phyloP scores from a whole-genome alignment of 2,113 vertebrate genomes.

The Lepisosteus oculatus region DNA sequence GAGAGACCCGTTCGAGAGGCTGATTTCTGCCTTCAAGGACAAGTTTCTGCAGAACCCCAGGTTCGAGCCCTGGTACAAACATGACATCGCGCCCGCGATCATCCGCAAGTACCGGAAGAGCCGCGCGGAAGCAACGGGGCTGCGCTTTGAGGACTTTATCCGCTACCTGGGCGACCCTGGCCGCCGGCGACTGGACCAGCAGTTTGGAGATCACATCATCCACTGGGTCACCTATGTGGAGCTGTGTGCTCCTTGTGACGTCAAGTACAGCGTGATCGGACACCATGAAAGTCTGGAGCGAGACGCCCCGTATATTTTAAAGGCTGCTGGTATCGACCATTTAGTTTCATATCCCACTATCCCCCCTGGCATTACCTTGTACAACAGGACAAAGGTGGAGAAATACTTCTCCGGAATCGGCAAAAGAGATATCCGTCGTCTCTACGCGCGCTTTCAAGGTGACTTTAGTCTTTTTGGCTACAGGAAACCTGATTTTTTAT shows the following conservation, averaged over 20 bases:
- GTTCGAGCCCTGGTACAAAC: constrained; percentile 96
- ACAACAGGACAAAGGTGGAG: constrained; percentile 92
- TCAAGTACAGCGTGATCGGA: constrained; percentile 81
- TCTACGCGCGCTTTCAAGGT: constrained; percentile 82
- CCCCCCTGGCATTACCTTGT: constrained; percentile 87
- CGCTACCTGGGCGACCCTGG: constrained; percentile 90
- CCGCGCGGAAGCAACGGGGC: constrained; percentile 69
- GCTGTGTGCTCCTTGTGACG: constrained; percentile 92
- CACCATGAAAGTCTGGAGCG: constrained; percentile 93
- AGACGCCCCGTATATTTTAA: constrained; percentile 85
- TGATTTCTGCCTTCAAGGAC: constrained; percentile 96
- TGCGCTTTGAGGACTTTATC: constrained; percentile 95
- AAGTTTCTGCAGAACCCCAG: constrained; percentile 96
- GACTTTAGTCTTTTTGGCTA: constrained; percentile 95
- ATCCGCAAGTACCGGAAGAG: constrained; percentile 87
- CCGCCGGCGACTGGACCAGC: constrained; percentile 77
- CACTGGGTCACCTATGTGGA: constrained; percentile 92
- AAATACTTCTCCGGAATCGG: constrained; percentile 85
- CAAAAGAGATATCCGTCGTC: constrained; percentile 82
- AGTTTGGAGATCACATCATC: constrained; percentile 93
- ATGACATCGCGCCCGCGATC: constrained; percentile 90
- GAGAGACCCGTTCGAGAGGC: constrained; percentile 93
- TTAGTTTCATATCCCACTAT: constrained; percentile 89
- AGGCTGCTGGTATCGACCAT: constrained; percentile 77
- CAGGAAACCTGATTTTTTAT: constrained; percentile 81